phyloP scores from a whole-genome alignment of 2,888 invertebrate species.

The Drosophila nr. perissopoda region DNA sequence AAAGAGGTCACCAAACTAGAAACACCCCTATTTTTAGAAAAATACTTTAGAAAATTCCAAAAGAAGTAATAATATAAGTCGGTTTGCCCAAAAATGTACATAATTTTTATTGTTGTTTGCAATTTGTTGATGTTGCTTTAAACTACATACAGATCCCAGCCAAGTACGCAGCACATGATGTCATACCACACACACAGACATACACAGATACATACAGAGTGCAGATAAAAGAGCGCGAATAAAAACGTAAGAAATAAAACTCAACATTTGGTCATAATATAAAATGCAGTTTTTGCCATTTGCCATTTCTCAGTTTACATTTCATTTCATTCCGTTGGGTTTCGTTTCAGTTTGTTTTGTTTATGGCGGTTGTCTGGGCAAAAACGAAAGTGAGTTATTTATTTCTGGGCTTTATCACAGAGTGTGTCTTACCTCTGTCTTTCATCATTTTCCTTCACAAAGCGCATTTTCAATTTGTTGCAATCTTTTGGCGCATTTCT shows the following conservation, averaged over 20 bases:
- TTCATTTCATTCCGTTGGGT: slow-evolving; percentile 30
- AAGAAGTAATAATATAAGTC: neutral
- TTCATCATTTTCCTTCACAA: slow-evolving; percentile 19
- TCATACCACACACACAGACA: slow-evolving; percentile 32
- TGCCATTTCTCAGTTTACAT: slow-evolving; percentile 28
- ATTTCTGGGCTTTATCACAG: slow-evolving; percentile 28
- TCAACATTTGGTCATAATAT: slow-evolving; percentile 24
- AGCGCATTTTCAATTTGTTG: slow-evolving; percentile 8
- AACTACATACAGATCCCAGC: slow-evolving; percentile 13
- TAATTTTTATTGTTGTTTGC: slow-evolving; percentile 23
- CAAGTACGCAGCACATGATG: slow-evolving; percentile 48
- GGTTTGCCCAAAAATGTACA: neutral
- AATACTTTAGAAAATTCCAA: neutral
- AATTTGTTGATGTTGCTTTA: slow-evolving; percentile 20
- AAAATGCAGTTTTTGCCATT: slow-evolving; percentile 56
- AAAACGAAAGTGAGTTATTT: slow-evolving; percentile 54
- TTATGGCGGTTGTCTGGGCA: slow-evolving; percentile 22
- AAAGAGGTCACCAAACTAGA: no score
- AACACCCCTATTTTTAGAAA: neutral
- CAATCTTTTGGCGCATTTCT: slow-evolving; percentile 51
- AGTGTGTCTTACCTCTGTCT: slow-evolving; percentile 13
- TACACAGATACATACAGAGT: neutral
- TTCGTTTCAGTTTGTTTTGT: slow-evolving; percentile 37
- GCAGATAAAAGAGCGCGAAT: slow-evolving; percentile 13
- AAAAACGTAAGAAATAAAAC: slow-evolving; percentile 35